Evolutionary conservation across 1,140 invertebrate species (phyloP).

Genomic region (Drosophila bifasciata): DNA sequence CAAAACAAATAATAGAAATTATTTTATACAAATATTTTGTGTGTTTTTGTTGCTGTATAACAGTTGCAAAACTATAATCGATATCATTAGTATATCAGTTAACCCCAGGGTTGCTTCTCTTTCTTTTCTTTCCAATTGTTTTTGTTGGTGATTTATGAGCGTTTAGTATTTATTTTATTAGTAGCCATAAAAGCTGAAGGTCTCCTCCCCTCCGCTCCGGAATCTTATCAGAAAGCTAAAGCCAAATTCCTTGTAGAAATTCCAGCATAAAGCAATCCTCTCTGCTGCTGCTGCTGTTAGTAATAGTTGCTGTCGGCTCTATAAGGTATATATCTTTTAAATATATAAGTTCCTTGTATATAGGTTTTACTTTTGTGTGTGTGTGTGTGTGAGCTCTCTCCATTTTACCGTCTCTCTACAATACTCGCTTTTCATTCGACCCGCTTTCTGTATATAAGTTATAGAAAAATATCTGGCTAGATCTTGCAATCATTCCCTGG

Average conservation of each 20-base stretch:
- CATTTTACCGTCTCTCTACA: slow-evolving; percentile 23
- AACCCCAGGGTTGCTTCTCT: too few relatives aligned
- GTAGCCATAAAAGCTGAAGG: slow-evolving; percentile 33
- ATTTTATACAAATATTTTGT: slow-evolving; percentile 49
- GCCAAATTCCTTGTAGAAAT: slow-evolving; percentile 44
- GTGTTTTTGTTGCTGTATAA: slow-evolving; percentile 56
- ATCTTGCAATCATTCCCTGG: slow-evolving; percentile 43
- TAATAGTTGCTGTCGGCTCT: too few relatives aligned
- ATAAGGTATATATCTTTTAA: too few relatives aligned
- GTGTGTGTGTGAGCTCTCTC: neutral
- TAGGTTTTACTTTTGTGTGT: too few relatives aligned
- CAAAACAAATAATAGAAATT: slow-evolving; percentile 37
- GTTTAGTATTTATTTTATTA: slow-evolving; percentile 36
- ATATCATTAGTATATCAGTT: slow-evolving; percentile 51
- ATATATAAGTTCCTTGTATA: too few relatives aligned
- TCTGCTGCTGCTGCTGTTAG: too few relatives aligned
- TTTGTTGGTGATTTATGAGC: slow-evolving; percentile 47
- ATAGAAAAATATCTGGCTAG: slow-evolving; percentile 58
- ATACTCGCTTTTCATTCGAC: slow-evolving; percentile 18
- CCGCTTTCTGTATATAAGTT: slow-evolving; percentile 44
- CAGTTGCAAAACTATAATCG: slow-evolving; percentile 66
- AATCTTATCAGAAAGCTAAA: slow-evolving; percentile 49
- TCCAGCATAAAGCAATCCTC: too few relatives aligned
- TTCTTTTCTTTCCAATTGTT: neutral
- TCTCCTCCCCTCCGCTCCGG: slow-evolving; percentile 9